Conservation (phyloP, 2,113 vertebrate genomes). For the Ursus arctos region DNA sequence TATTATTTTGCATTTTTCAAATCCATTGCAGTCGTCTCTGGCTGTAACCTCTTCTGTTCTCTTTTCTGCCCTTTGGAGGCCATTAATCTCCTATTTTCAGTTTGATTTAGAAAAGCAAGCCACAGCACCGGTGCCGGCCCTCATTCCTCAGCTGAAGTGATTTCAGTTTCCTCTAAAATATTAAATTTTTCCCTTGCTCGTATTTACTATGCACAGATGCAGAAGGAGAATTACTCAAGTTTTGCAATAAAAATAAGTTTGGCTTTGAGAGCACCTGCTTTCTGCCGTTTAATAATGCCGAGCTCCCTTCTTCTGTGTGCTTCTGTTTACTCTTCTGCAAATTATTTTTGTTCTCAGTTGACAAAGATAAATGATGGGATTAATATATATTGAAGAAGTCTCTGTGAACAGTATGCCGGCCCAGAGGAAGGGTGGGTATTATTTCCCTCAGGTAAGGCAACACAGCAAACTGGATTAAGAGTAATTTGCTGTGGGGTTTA, state of each 20-base stretch:
- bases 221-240: conserved; percentile 90
- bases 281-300: conserved; percentile 90
- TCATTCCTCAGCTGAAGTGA: conserved; percentile 65
- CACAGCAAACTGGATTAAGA: conserved; percentile 97
- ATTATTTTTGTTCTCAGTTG: conserved; percentile 97
- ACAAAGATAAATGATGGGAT: conserved; percentile 99
- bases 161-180: conserved; percentile 78
- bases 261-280: conserved; percentile 94
- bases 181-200: conserved; percentile 66
- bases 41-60: not conserved
- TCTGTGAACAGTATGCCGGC: conserved; percentile 89
- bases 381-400: conserved; percentile 99
- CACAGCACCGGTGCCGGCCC: not conserved
- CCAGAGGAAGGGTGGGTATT: conserved; percentile 91
- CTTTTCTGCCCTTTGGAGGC: conserved; percentile 35
- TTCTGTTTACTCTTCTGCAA: conserved; percentile 95
- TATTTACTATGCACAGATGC: conserved; percentile 89
- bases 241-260: conserved; percentile 90
- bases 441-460: conserved; percentile 98
- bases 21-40: not conserved
- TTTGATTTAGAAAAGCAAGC: conserved; percentile 4
- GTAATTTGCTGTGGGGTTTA: conserved; percentile 98
- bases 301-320: conserved; percentile 88
- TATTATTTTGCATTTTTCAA: conserved; percentile 40
- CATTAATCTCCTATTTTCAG: conserved; percentile 50